These are phyloP conservation scores for Lucilia sericata DNA, from an alignment of 1,140 invertebrate species.

Conservation along the genomic window DNA sequence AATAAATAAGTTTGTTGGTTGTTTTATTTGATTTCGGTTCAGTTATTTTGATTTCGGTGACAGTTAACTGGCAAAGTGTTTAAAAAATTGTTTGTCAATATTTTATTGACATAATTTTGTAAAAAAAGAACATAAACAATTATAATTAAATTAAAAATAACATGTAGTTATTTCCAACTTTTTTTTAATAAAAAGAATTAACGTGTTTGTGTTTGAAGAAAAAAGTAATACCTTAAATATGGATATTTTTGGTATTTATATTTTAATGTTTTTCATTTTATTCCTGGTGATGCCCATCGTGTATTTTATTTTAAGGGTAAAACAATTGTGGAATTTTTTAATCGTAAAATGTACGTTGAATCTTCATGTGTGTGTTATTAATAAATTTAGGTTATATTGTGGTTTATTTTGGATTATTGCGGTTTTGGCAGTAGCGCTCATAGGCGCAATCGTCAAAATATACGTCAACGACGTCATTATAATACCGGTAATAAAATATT, in stretches of 20 bases:
- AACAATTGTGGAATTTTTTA: background rate
- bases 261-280: conserved; percentile 52
- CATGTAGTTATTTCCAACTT: background rate
- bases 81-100: background rate
- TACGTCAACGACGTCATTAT: background rate
- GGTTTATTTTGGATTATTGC: conserved; percentile 49
- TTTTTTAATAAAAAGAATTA: background rate
- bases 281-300: conserved; percentile 55
- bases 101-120: background rate
- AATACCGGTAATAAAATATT: background rate
- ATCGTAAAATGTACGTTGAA: background rate
- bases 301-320: conserved; percentile 56
- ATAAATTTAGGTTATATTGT: conserved; percentile 51
- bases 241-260: conserved; percentile 54
- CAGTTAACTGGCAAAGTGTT: background rate
- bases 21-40: background rate
- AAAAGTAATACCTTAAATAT: conserved; percentile 41
- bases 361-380: background rate
- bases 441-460: background rate
- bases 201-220: background rate
- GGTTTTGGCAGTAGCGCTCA: background rate
- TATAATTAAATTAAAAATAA: background rate
- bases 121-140: conserved; percentile 1
- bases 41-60: background rate
- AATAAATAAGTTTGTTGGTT: too few relatives aligned